phyloP scores from a whole-genome alignment of 2,113 vertebrate genomes.

The Porphyrio hochstetteri region DNA sequence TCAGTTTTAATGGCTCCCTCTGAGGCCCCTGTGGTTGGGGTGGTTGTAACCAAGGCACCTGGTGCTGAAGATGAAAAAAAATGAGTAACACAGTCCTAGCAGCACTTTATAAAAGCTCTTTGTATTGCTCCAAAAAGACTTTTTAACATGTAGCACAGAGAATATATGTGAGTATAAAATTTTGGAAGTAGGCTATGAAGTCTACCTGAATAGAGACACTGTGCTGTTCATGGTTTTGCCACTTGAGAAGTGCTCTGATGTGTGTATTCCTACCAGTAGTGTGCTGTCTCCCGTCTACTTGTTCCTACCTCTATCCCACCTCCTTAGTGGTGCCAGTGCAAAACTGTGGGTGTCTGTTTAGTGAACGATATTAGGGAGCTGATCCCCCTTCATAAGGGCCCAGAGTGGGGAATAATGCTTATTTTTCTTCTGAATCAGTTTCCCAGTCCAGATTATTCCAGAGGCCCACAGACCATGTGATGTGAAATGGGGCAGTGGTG shows the following conservation, averaged over 20 bases:
- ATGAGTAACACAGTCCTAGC: neutral
- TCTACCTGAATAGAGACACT: neutral
- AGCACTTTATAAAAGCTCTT: conserved; percentile 2
- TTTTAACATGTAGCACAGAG: neutral
- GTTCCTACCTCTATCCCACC: neutral
- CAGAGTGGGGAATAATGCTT: neutral
- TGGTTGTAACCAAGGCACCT: neutral
- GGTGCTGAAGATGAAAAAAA: conserved; percentile 10
- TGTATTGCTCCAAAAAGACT: neutral
- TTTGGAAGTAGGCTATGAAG: conserved; percentile 21
- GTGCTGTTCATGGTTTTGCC: neutral
- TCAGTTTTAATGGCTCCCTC: neutral
- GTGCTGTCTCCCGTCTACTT: neutral
- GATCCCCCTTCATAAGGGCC: neutral
- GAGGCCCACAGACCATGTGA: fast-evolving
- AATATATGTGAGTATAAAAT: neutral
- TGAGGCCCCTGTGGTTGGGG: neutral
- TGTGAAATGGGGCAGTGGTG: too few relatives aligned
- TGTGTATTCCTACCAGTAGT: neutral
- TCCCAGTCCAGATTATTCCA: neutral
- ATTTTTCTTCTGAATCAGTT: neutral
- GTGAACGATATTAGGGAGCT: neutral
- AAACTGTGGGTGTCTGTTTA: neutral
- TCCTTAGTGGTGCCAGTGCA: neutral
- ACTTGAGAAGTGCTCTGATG: neutral